Evolutionary conservation across 2,888 invertebrate species (phyloP).

Genomic region (Lithophane leautieri): DNA sequence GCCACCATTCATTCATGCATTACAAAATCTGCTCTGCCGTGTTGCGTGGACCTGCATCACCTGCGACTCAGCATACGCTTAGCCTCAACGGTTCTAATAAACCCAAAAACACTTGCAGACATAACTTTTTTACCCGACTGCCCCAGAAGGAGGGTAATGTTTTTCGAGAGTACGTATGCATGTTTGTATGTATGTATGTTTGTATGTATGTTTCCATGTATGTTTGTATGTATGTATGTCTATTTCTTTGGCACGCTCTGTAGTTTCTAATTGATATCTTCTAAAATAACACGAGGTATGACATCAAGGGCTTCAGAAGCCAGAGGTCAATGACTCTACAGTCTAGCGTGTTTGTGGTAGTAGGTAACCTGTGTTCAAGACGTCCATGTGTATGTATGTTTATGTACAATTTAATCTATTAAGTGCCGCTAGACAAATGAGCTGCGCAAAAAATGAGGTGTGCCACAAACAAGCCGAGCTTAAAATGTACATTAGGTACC

Average conservation of each 20-base stretch:
- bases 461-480: slow-evolving; percentile 14
- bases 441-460: slow-evolving; percentile 44
- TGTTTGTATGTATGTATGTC: too few species aligned
- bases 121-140: too few species aligned
- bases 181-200: too few species aligned
- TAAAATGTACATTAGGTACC: neutral
- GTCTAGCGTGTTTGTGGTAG: slow-evolving; percentile 33
- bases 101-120: neutral
- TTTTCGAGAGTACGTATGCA: too few species aligned
- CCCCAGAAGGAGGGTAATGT: too few species aligned
- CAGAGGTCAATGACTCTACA: slow-evolving; percentile 37
- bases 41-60: too few species aligned
- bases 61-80: too few species aligned
- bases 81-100: neutral
- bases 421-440: slow-evolving; percentile 36
- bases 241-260: too few species aligned
- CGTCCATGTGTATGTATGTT: slow-evolving; percentile 30
- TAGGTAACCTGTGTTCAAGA: slow-evolving; percentile 31
- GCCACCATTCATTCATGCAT: neutral
- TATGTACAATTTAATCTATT: slow-evolving; percentile 50
- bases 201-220: too few species aligned
- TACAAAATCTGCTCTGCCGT: too few species aligned
- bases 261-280: neutral
- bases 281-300: too few species aligned
- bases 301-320: neutral